Percentiles rank a stretch among this genome's conserved stretches.
These are phyloP conservation scores for Heliconius erato DNA, from an alignment of 2,888 invertebrate genomes.

Conservation along the genomic window DNA sequence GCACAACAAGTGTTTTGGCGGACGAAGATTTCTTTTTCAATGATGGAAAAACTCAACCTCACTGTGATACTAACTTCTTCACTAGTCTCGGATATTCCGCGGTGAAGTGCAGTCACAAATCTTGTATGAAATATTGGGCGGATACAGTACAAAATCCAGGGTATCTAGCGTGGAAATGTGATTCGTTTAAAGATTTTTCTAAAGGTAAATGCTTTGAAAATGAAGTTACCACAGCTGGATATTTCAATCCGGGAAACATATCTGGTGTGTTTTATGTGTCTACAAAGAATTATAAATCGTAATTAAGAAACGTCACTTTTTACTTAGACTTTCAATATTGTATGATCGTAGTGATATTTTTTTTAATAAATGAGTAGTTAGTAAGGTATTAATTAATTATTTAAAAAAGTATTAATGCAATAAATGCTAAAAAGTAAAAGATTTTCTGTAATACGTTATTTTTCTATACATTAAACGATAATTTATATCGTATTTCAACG, in stretches of 20 bases:
- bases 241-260: constrained; percentile 76
- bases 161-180: constrained; percentile 74
- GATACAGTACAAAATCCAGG: constrained; percentile 68
- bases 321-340: neutral
- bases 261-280: constrained; percentile 78
- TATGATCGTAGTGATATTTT: neutral
- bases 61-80: constrained; percentile 74
- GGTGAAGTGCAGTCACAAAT: constrained; percentile 79
- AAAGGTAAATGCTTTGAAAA: constrained; percentile 72
- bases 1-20: constrained; percentile 81
- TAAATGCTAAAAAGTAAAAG: neutral
- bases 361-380: neutral
- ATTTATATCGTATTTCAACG: constrained; percentile 25
- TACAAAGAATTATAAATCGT: constrained; percentile 67
- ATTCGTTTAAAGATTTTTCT: constrained; percentile 68
- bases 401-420: neutral
- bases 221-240: constrained; percentile 75
- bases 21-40: constrained; percentile 87
- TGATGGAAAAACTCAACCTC: constrained; percentile 84
- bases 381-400: neutral
- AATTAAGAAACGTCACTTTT: constrained; percentile 10
- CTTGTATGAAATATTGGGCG: constrained; percentile 73
- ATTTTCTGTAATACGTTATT: neutral
- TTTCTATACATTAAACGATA: constrained; percentile 16
- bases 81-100: constrained; percentile 74